Base-by-base conservation (phyloP, 2,113 vertebrate genomes). In the Phaetusa simplex region DNA sequence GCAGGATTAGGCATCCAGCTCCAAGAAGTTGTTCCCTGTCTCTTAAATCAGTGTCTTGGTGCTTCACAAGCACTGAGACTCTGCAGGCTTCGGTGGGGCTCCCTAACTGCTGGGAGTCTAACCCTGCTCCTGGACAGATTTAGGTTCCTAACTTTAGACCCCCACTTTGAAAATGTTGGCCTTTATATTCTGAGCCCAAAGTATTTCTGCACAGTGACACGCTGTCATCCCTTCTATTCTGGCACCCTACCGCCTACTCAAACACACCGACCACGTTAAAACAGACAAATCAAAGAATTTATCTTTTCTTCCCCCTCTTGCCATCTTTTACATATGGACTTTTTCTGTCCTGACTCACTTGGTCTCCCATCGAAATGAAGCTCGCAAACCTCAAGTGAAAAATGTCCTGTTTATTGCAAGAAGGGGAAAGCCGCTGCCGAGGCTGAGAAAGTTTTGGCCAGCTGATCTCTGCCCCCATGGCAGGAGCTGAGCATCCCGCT, bases 151-250 rank as follows among this genome's bases (percentile, higher is more conserved):
- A 86, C 61, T 96, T 78, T 88, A 83, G 81, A 43, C 30, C 29
- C 13, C 21, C 6, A 22, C 30, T 91, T 91, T 61, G 67, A 83
- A 78, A 90, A 78, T 32, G 19, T n/a, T 80, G 53, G 62, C 45
- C 62, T 96, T 85, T 82, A 40, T 77, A 42, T 71, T 94, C 58
- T 30, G 14, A 56, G 65, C 55, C 52, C 49, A 29, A n/a, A 86
- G 30, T 91, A 94, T 83, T 97, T 97, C 80, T 93, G 74, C 79
- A 50, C 0, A 1, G 61, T 65, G 74, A 88, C 93, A 80, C 13
- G 21, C 42, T 65, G 53, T 69, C 69, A 55, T 86, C 36, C 47
- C 56, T 94, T 96, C 90, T 97, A 58, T 95, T 97, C 88, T 74
- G 55, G 71, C 11, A 2, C 24, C 53, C 36, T 90, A 43, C 42